Conservation (phyloP, 2,797 vertebrate genomes). For the Anguilla obscura region DNA sequence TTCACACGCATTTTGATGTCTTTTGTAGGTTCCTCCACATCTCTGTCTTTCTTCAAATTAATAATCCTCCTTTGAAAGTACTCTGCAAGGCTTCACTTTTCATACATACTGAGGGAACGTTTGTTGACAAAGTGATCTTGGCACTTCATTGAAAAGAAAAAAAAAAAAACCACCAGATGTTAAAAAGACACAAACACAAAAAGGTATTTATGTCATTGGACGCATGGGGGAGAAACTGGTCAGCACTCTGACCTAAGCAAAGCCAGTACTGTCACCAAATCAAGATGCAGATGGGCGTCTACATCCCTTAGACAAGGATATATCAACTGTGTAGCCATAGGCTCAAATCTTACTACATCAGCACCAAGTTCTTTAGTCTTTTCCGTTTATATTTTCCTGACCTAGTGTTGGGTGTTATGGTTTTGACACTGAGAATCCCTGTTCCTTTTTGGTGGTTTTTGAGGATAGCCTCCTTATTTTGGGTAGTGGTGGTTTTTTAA, state of each 20-base stretch:
- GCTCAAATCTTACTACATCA: conserved; percentile 14
- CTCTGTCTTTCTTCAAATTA: conserved; percentile 70
- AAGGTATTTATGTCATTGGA: conserved; percentile 42
- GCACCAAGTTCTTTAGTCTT: neutral
- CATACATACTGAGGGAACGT: conserved; percentile 23
- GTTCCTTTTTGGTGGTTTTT: neutral
- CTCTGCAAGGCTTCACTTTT: conserved; percentile 56
- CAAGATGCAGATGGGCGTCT: neutral
- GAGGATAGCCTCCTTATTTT: neutral
- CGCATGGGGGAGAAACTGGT: conserved; percentile 50
- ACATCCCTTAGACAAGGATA: neutral
- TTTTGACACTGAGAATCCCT: neutral
- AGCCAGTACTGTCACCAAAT: neutral
- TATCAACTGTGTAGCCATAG: neutral
- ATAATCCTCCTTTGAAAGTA: conserved; percentile 72
- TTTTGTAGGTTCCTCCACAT: conserved; percentile 56
- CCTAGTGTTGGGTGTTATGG: neutral
- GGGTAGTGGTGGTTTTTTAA: neutral
- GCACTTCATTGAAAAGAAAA: neutral
- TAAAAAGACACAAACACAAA: conserved; percentile 7
- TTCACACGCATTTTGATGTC: conserved; percentile 32
- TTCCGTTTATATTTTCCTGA: neutral
- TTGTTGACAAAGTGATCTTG: conserved; percentile 37
- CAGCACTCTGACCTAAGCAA: neutral
- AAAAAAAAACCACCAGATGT: neutral